Base-by-base conservation (phyloP, 2,888 invertebrate species). In the Rhamnusium bicolor region DNA sequence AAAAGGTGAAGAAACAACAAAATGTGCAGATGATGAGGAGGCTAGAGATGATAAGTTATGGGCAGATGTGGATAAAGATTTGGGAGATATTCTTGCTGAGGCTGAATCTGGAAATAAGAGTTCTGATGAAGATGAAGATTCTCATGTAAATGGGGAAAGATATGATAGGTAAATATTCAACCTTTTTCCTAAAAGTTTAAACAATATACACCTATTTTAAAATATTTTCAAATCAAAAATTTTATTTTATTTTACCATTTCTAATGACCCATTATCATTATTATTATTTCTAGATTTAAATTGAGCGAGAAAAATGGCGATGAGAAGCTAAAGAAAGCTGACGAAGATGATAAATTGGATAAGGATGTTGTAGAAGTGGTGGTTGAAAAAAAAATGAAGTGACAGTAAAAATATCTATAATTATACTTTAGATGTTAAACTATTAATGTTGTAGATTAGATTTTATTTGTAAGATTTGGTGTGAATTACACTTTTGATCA, bases 61-160 rank as follows among this genome's bases (percentile, higher is more conserved):
- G 95, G 94, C 93, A 24, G 94, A 94, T 86, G 94, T 95, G 29
- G 94, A 95, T 85, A 95, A 95, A 84, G 94, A 94, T 86, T 90
- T 95, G 73, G 94, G 94, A 4, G 94, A 94, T 83, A 89, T 95
- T 67, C 88, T 95, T 40, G 91, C 93, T 12, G 93, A 93, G 85
- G 92, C 85, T 19, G 93, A 92, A 77, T 89, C 89, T 0, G 91
- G 92, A 0, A 87, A 86, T 47, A 90, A 90, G 72, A 90, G 90
- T 1, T 92, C 92, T 53, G 92, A 92, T 77, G 94, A 93, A 79
- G 94, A 93, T 78, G 94, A 93, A 77, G 93, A 93, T 81, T 86
- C 85, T 12, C 82, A 84, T 69, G 92, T 91, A 0, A 91, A 91
- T 80, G 91, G 86, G 10, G 88, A 88, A 80, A 82, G 89, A 78